Percentiles rank a stretch among this genome's conserved stretches.
phyloP scores from a whole-genome alignment of 2,888 invertebrate genomes.

The Hipparchia sbordonii region DNA sequence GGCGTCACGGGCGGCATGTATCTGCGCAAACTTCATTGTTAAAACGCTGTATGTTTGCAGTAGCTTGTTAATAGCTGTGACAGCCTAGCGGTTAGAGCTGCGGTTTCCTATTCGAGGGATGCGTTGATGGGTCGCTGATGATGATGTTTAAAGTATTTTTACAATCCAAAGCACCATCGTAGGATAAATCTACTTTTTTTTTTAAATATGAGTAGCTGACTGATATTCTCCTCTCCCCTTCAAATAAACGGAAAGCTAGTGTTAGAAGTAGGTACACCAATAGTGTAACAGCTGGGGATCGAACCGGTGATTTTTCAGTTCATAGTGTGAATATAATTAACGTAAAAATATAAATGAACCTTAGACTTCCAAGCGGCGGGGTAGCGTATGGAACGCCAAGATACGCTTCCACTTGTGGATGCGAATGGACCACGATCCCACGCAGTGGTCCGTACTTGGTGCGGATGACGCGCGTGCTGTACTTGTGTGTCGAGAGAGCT shows the following conservation, averaged over 20 bases:
- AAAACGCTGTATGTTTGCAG: background rate
- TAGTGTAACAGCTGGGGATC: too few relatives aligned
- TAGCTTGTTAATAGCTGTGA: too few relatives aligned
- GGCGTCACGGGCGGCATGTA: slow-evolving; percentile 98
- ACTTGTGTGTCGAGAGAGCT: slow-evolving; percentile 87
- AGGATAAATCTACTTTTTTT: too few relatives aligned
- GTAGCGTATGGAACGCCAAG: slow-evolving; percentile 97
- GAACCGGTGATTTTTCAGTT: too few relatives aligned
- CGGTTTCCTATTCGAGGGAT: too few relatives aligned
- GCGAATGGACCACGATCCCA: slow-evolving; percentile 91
- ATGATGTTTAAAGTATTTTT: background rate
- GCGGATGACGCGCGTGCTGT: slow-evolving; percentile 91
- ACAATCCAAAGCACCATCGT: background rate
- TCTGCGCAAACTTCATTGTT: slow-evolving; percentile 60
- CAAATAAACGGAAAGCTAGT: too few relatives aligned
- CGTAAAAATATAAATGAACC: slow-evolving; percentile 68
- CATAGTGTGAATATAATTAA: background rate
- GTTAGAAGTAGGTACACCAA: too few relatives aligned
- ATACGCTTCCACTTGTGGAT: slow-evolving; percentile 94
- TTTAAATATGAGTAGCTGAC: too few relatives aligned
- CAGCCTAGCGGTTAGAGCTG: too few relatives aligned
- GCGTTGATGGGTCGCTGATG: too few relatives aligned
- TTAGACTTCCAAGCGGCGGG: slow-evolving; percentile 93
- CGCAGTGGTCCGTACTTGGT: slow-evolving; percentile 95
- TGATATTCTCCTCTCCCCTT: too few relatives aligned